Conservation (phyloP, 2,797 vertebrate genomes). For the Micropoecilia bifurca region DNA sequence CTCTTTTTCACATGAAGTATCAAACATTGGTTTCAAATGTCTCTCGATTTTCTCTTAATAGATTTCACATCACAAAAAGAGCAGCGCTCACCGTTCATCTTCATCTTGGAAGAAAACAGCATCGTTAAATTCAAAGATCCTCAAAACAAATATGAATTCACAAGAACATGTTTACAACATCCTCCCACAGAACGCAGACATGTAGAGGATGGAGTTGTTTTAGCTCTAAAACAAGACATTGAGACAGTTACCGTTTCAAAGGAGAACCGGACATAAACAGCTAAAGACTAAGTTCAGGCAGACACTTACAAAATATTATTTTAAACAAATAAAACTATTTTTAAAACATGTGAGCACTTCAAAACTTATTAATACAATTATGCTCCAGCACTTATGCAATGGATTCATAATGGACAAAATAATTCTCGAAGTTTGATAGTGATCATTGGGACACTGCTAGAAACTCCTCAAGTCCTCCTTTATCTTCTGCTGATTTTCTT, state of each 20-base stretch:
- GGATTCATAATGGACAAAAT: slow-evolving; percentile 40
- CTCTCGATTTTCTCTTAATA: not conserved
- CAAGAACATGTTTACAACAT: not conserved
- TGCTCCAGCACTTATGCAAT: not conserved
- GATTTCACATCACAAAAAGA: not conserved
- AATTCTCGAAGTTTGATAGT: not conserved
- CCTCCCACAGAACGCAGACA: not conserved
- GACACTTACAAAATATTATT: not conserved
- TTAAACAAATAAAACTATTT: not conserved
- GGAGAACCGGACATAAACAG: not conserved
- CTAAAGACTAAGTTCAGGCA: not conserved
- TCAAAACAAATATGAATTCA: not conserved
- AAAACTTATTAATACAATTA: not conserved
- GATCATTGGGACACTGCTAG: too few species aligned
- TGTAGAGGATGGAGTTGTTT: not conserved
- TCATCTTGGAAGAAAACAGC: not conserved
- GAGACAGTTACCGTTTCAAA: not conserved
- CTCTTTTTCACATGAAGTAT: not conserved
- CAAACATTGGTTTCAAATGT: not conserved
- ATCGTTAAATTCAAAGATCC: not conserved
- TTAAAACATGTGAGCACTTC: not conserved
- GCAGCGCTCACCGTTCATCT: not conserved
- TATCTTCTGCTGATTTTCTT: not conserved
- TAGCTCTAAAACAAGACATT: not conserved
- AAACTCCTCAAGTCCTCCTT: not conserved